Percentiles rank a stretch among this genome's conserved stretches.
Conservation (phyloP, 2,888 invertebrate genomes). For the Ectemnius lituratus region DNA sequence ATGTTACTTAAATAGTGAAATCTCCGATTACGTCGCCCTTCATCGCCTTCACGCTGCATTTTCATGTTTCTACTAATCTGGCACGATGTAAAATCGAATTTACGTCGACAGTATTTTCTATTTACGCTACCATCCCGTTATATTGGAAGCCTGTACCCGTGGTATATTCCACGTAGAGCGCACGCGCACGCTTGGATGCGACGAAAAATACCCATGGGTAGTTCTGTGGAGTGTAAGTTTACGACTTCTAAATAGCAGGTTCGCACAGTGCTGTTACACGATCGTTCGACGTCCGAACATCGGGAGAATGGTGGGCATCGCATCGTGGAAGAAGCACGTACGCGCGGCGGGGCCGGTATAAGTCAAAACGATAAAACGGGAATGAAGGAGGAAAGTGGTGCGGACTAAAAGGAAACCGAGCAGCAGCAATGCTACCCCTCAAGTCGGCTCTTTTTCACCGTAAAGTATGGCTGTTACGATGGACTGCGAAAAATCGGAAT, state of each 20-base stretch:
- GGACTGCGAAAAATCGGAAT: conserved; percentile 23
- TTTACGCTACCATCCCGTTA: no score
- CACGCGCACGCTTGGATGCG: not conserved
- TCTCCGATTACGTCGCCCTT: no score
- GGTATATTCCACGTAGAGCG: no score
- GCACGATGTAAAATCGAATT: no score
- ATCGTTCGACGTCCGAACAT: conserved; percentile 27
- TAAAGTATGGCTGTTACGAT: conserved; percentile 15
- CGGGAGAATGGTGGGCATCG: not conserved
- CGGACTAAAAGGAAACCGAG: conserved; percentile 24
- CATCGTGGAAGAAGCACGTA: conserved; percentile 29
- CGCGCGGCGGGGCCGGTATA: conserved; percentile 9
- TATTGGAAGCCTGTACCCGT: no score
- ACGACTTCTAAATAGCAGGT: conserved; percentile 50
- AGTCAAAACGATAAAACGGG: conserved; percentile 44
- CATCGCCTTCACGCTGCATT: no score
- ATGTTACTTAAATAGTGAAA: no score
- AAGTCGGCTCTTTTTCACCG: conserved; percentile 20
- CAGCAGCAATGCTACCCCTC: conserved; percentile 28
- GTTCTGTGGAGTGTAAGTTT: conserved; percentile 42
- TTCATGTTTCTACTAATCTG: no score
- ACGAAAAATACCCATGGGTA: conserved; percentile 1
- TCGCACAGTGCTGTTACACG: conserved; percentile 35
- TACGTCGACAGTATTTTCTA: no score
- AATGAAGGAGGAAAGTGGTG: conserved; percentile 31